Conservation (phyloP, 2,113 vertebrate genomes). For the Callipepla californica region DNA sequence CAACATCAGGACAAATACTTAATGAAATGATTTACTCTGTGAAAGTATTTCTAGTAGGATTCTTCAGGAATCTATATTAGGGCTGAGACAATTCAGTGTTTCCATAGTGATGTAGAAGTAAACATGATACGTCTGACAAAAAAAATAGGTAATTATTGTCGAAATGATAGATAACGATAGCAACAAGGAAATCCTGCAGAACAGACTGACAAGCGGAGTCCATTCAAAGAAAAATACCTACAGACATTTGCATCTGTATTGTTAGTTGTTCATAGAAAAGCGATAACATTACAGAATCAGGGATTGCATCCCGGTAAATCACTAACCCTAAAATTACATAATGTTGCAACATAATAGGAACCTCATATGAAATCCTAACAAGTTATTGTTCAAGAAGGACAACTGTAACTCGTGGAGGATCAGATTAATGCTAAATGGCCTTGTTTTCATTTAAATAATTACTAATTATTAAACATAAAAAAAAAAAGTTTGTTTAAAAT, state of each 20-base stretch:
- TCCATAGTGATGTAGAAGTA: conserved; percentile 62
- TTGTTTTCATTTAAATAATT: neutral
- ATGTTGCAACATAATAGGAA: neutral
- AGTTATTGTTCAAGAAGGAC: neutral
- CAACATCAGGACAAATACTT: neutral
- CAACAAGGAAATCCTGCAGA: conserved; percentile 52
- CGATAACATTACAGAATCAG: neutral
- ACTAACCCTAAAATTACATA: neutral
- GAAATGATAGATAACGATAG: conserved; percentile 21
- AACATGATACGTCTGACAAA: conserved; percentile 50
- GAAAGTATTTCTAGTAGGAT: conserved; percentile 9
- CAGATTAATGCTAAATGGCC: neutral
- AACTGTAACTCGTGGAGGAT: neutral
- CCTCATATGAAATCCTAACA: neutral
- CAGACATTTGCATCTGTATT: neutral
- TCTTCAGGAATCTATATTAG: conserved; percentile 15
- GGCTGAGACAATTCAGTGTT: conserved; percentile 44
- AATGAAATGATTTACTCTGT: neutral
- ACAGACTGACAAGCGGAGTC: conserved; percentile 8
- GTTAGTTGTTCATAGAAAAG: neutral
- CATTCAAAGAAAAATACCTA: neutral
- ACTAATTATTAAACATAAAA: neutral
- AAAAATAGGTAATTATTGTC: conserved; percentile 60
- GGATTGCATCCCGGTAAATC: neutral
- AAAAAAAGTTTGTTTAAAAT: neutral